phyloP scores from a whole-genome alignment of 2,888 invertebrate species.

The Escarpia spicata region DNA sequence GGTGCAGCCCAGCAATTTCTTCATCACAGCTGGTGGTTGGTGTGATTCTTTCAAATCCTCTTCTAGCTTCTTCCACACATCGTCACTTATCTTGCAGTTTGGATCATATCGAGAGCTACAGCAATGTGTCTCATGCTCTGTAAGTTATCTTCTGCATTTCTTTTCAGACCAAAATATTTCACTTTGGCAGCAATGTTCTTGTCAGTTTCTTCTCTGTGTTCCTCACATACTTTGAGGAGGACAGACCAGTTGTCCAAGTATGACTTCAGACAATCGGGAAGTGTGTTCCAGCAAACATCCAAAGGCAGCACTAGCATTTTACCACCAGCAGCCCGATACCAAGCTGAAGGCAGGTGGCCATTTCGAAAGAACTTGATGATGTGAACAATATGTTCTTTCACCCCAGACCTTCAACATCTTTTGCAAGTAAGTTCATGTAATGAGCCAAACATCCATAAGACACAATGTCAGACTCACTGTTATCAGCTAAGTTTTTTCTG shows the following conservation, averaged over 20 bases:
- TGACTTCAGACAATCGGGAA: not conserved
- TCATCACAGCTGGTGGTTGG: not conserved
- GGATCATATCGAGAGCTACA: not conserved
- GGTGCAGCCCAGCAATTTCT: not conserved
- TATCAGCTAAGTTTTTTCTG: not conserved
- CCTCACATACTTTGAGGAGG: constrained; percentile 4
- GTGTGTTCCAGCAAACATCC: constrained; percentile 18
- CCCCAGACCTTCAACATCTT: not conserved
- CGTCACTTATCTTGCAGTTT: not conserved
- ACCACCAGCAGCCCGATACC: not conserved
- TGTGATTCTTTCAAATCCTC: constrained; percentile 18
- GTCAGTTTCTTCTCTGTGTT: not conserved
- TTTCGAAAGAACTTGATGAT: constrained; percentile 19
- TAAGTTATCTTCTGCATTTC: constrained; percentile 8
- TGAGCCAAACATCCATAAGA: constrained; percentile 13
- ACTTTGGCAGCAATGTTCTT: not conserved
- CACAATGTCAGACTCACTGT: not conserved
- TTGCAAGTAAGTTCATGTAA: constrained; percentile 11
- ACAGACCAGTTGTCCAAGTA: constrained; percentile 7
- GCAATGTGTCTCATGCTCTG: not conserved
- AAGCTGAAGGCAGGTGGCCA: not conserved
- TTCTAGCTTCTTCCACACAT: constrained; percentile 14
- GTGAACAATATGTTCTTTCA: not conserved
- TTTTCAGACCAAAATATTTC: not conserved
- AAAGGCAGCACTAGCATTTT: not conserved